phyloP scores from a whole-genome alignment of 53 echinoderm and acorn worm species.

The Echinarachnius parma region DNA sequence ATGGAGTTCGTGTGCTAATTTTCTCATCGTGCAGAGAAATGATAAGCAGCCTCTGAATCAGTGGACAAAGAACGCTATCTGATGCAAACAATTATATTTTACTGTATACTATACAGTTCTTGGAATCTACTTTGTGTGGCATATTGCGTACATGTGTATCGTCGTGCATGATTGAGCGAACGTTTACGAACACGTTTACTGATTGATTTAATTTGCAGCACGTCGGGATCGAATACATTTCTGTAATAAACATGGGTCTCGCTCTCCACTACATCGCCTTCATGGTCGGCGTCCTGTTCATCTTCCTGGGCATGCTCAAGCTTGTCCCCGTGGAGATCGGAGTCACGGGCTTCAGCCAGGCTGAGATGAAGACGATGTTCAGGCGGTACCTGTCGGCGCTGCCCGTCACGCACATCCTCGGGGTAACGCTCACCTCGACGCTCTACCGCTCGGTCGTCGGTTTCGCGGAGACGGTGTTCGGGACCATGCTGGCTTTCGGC shows the following conservation, averaged over 20 bases:
- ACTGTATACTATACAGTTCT: no score
- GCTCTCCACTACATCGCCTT: conserved; percentile 20
- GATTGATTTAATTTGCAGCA: no score
- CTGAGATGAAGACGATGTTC: conserved; percentile 41
- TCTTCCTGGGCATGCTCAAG: conserved; percentile 32
- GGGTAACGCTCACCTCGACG: conserved; percentile 20
- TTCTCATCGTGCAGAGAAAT: no score
- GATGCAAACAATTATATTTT: no score
- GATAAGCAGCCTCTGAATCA: no score
- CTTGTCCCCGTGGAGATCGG: conserved; percentile 26
- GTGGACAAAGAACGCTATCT: no score
- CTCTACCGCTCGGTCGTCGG: conserved; percentile 36
- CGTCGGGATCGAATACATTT: no score
- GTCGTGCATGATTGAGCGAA: no score
- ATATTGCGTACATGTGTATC: no score
- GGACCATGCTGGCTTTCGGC: conserved; percentile 33
- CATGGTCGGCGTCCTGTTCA: conserved; percentile 23
- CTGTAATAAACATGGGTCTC: conserved; percentile 23
- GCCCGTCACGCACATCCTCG: conserved; percentile 6
- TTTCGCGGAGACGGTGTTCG: conserved; percentile 29
- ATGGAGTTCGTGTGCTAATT: no score
- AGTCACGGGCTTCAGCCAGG: conserved; percentile 7
- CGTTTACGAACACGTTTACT: no score
- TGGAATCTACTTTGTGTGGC: no score
- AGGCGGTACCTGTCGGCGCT: conserved; percentile 18